phyloP scores from a whole-genome alignment of 2,113 vertebrate species.

The Colinus virginianus region DNA sequence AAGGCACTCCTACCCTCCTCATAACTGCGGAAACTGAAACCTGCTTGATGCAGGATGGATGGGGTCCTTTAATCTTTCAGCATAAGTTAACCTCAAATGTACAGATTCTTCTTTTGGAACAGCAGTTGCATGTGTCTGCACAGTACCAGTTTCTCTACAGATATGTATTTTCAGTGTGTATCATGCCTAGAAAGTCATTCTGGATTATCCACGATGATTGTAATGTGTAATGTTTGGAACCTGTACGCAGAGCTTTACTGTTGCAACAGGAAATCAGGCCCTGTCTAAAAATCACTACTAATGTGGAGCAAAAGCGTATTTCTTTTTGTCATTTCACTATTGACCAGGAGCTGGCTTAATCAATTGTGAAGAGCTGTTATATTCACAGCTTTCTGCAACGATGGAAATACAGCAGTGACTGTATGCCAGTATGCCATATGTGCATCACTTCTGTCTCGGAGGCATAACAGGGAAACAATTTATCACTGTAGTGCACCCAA shows the following conservation, averaged over 20 bases:
- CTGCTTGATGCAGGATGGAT: not conserved
- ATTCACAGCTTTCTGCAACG: not conserved
- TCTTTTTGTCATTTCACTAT: not conserved
- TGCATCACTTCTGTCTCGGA: not conserved
- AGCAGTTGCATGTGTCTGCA: not conserved
- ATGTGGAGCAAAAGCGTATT: not conserved
- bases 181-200: not conserved
- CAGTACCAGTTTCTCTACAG: not conserved
- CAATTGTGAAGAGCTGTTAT: not conserved
- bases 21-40: not conserved
- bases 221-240: not conserved
- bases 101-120: not conserved
- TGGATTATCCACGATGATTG: not conserved
- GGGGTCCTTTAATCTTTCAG: not conserved
- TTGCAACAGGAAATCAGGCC: not conserved
- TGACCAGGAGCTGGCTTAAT: not conserved
- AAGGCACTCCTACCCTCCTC: not conserved
- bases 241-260: not conserved
- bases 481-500: not conserved
- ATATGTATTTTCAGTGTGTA: not conserved
- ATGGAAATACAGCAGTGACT: not conserved
- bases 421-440: not conserved
- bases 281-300: not conserved
- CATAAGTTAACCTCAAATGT: not conserved
- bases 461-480: conserved; percentile 17